These are phyloP conservation scores for Temnothorax ravouxi DNA, from an alignment of 2,888 invertebrate genomes.

Conservation along the genomic window DNA sequence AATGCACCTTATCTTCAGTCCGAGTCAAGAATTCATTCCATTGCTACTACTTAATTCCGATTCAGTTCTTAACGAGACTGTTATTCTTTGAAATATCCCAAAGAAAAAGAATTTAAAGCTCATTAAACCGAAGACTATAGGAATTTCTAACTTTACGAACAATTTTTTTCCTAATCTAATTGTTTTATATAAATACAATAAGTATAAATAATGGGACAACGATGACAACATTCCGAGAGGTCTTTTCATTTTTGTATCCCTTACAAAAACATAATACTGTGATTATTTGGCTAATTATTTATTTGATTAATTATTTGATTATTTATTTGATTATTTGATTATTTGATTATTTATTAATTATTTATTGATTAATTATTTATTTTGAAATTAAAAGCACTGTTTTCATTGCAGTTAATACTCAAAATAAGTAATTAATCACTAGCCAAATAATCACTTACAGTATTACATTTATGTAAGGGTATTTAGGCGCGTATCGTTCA, in stretches of 20 bases:
- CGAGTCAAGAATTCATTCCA: neutral
- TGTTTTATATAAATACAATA: neutral
- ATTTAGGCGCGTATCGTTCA: neutral
- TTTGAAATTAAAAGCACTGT: no score
- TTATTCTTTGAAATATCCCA: neutral
- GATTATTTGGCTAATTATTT: no score
- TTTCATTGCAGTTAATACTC: no score
- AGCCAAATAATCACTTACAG: no score
- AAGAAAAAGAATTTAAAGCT: neutral
- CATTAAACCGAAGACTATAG: neutral
- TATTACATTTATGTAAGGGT: no score
- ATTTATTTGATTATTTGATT: no score
- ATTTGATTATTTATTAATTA: no score
- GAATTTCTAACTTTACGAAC: neutral
- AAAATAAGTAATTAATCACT: no score
- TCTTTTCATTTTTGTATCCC: neutral
- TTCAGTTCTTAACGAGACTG: neutral
- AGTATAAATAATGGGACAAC: neutral
- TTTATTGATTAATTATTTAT: no score
- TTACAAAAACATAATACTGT: no score
- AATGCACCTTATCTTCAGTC: neutral
- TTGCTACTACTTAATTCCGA: neutral
- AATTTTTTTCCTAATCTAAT: neutral
- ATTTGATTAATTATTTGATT: no score
- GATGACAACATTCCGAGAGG: neutral